Percentiles rank a stretch among this genome's conserved stretches.
phyloP scores from a whole-genome alignment of 92 coral and sea anemone species.

The Parazoanthus swiftii region DNA sequence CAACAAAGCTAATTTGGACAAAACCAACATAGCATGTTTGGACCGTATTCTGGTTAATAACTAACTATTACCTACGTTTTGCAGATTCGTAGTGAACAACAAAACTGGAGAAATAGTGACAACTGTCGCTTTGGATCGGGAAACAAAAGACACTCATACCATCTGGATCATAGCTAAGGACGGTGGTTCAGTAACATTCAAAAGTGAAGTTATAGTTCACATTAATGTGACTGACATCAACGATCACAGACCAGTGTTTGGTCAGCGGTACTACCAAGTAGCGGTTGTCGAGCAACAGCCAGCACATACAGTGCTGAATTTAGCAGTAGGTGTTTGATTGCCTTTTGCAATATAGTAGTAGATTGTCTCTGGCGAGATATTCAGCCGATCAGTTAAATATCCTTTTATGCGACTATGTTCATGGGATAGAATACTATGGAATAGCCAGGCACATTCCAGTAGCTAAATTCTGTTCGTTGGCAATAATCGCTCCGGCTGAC shows the following conservation, averaged over 20 bases:
- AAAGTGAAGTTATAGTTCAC: conserved; percentile 66
- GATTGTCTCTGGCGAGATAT: neutral
- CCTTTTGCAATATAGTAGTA: neutral
- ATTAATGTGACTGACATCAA: conserved; percentile 90
- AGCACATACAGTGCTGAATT: conserved; percentile 60
- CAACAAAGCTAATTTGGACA: neutral
- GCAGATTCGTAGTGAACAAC: conserved; percentile 72
- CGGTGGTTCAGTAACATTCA: conserved; percentile 51
- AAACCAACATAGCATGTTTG: too few relatives aligned
- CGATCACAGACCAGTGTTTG: conserved; percentile 85
- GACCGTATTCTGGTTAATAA: neutral
- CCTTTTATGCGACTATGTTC: too few relatives aligned
- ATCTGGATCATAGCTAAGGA: conserved; percentile 75
- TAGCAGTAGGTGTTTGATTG: conserved; percentile 58
- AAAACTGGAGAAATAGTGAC: conserved; percentile 83
- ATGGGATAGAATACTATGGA: too few relatives aligned
- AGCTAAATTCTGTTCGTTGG: too few relatives aligned
- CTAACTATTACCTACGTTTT: neutral
- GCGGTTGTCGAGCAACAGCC: conserved; percentile 70
- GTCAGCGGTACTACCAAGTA: conserved; percentile 83
- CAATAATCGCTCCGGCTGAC: too few relatives aligned
- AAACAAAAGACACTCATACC: conserved; percentile 63
- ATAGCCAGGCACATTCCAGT: too few relatives aligned
- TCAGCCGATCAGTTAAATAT: too few relatives aligned
- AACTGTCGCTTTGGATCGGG: conserved; percentile 83